Percentiles rank a stretch among this genome's conserved stretches.
Conservation (phyloP, 2,888 invertebrate species). For the Helicoverpa assulta region DNA sequence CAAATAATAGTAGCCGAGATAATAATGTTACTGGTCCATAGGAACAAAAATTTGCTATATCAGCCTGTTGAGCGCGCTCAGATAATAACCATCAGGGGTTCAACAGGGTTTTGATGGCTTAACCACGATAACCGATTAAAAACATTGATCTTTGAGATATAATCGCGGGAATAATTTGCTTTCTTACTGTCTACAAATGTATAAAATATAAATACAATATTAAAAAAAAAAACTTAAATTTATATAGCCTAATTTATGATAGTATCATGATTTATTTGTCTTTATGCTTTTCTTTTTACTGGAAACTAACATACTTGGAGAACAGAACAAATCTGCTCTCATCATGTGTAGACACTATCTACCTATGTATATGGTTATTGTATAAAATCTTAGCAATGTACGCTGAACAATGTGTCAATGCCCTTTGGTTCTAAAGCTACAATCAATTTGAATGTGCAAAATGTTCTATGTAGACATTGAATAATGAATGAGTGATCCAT, state of each 20-base stretch:
- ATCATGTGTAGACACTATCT: neutral
- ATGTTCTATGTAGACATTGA: slow-evolving; percentile 8
- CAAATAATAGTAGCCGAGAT: slow-evolving; percentile 36
- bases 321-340: neutral
- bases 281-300: too few relatives aligned
- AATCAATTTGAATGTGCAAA: slow-evolving; percentile 49
- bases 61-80: slow-evolving; percentile 1
- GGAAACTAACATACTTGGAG: neutral
- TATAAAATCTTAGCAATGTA: slow-evolving; percentile 13
- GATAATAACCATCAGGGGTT: neutral
- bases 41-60: slow-evolving; percentile 7
- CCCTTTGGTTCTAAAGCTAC: slow-evolving; percentile 29
- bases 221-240: too few relatives aligned
- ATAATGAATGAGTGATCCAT: neutral
- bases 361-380: neutral
- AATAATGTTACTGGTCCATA: slow-evolving; percentile 14
- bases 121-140: neutral
- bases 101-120: neutral
- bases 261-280: too few relatives aligned
- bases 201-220: too few relatives aligned
- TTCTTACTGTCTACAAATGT: too few relatives aligned
- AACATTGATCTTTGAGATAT: neutral
- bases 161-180: neutral
- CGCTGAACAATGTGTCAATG: slow-evolving; percentile 33
- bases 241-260: too few relatives aligned